Evolutionary conservation across 2,888 invertebrate species (phyloP).

Genomic region (Metopia argyrocephala): DNA sequence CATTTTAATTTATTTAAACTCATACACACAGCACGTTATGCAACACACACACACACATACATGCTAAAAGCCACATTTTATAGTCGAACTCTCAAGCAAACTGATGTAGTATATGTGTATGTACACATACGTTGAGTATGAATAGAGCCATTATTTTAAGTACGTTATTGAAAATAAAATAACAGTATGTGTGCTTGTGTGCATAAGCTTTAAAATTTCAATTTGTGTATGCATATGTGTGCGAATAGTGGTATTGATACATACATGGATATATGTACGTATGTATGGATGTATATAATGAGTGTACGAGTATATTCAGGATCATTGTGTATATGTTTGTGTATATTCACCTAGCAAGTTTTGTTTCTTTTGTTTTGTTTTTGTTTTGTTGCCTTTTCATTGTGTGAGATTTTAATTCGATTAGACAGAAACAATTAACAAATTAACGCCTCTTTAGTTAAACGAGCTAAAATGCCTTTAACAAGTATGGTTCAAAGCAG

Average conservation of each 20-base stretch:
- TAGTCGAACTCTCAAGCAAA: conserved; percentile 9
- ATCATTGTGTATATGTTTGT: conserved; percentile 11
- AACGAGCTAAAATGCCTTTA: conserved; percentile 33
- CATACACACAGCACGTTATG: conserved; percentile 1
- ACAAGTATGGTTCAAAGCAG: conserved; percentile 33
- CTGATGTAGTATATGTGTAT: conserved; percentile 41
- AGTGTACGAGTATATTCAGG: not conserved
- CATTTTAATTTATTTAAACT: conserved; percentile 58
- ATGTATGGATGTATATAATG: not conserved
- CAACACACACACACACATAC: not conserved
- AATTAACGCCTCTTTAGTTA: conserved; percentile 77
- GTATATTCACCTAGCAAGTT: conserved; percentile 54
- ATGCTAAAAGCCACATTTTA: conserved; percentile 5
- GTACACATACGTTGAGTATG: too few species aligned
- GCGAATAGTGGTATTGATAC: not conserved
- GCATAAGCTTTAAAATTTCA: not conserved
- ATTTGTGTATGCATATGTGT: conserved; percentile 11
- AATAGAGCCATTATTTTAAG: too few species aligned
- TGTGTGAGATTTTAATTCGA: conserved; percentile 78
- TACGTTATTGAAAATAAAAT: not conserved
- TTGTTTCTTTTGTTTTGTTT: too few species aligned
- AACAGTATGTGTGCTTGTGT: too few species aligned
- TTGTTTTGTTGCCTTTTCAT: conserved; percentile 62
- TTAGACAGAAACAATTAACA: conserved; percentile 79
- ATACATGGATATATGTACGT: conserved; percentile 28